Base-by-base conservation (phyloP, 1,140 invertebrate genomes). In the Drosophila ercepeae region DNA sequence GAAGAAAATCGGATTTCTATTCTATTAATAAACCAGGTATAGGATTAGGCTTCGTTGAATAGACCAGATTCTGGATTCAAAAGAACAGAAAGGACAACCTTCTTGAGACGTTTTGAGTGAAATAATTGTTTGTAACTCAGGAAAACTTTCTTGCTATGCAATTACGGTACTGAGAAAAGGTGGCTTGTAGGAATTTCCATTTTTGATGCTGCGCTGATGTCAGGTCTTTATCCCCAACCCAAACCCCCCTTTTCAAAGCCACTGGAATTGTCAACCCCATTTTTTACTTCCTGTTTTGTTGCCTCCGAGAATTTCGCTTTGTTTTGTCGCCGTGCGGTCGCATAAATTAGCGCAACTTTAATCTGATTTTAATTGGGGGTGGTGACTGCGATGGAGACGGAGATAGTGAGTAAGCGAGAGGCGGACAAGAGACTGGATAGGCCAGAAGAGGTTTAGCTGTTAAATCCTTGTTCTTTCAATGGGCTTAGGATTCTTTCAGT, bases 341-440 rank as follows among this genome's bases (percentile, higher is more conserved):
- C 82, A 86, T 86, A 86, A 86, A 86, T 86, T 86, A 86, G 82
- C 82, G 77, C 64, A 82, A 88, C 82, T 86, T 86, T 86, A 86
- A 86, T 86, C 82, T 88, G 82, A 86, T 86, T 86, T 86, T 86
- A 86, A 86, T 86, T 88, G 82, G 75, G 77, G 79, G 61, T 64
- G 76, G 82, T 9, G 18, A 39, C 7, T 27, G 27, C n/a, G 13
- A 13, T 1, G 3, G 39, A 18, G 39, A 9, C 9, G 39, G 2
- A 32, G 29, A n/a, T n/a, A n/a, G 27, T 6, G 23, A n/a, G 2
- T 34, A 41, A 65, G 36, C n/a, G 1, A 27, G 6, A 9, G n/a
- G 45, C 5, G 1, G 18, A 29, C 25, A 4, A 13, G 32, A 8
- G 16, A 7, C 36, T 45, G 21, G 36, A 67, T 39, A 39, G 36